These are phyloP conservation scores for Crypturellus undulatus DNA, from an alignment of 2,113 vertebrate genomes.

Conservation along the genomic window DNA sequence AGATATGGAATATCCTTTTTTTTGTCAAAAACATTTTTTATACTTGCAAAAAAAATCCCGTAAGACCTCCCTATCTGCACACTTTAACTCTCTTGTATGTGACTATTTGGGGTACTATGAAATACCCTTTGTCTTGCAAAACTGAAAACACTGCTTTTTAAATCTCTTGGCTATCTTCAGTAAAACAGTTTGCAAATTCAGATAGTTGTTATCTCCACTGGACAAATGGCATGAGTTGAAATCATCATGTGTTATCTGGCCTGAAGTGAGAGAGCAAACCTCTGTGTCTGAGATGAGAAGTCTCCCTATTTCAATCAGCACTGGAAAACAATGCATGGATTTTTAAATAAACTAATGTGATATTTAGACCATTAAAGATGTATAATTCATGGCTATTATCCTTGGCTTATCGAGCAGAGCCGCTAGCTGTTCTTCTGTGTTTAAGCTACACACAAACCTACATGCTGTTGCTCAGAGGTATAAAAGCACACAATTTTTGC, in stretches of 20 bases:
- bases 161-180: background rate
- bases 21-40: background rate
- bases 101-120: background rate
- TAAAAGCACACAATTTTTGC: background rate
- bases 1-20: background rate
- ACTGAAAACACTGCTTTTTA: background rate
- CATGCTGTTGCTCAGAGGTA: background rate
- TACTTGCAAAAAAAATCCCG: background rate
- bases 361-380: constrained; percentile 9
- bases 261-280: background rate
- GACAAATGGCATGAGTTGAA: background rate
- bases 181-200: background rate
- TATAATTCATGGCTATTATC: constrained; percentile 19
- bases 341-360: constrained; percentile 14
- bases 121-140: background rate
- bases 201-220: background rate
- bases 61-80: background rate
- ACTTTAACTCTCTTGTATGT: rapidly evolving
- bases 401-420: constrained; percentile 39
- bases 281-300: background rate
- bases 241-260: background rate
- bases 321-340: background rate
- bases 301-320: background rate
- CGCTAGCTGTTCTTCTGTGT: background rate
- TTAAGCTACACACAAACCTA: background rate